Evolutionary conservation across 2,797 vertebrate species (phyloP), one percentile per base, ranked within the genome.

Genomic region (Botia almorhae): DNA sequence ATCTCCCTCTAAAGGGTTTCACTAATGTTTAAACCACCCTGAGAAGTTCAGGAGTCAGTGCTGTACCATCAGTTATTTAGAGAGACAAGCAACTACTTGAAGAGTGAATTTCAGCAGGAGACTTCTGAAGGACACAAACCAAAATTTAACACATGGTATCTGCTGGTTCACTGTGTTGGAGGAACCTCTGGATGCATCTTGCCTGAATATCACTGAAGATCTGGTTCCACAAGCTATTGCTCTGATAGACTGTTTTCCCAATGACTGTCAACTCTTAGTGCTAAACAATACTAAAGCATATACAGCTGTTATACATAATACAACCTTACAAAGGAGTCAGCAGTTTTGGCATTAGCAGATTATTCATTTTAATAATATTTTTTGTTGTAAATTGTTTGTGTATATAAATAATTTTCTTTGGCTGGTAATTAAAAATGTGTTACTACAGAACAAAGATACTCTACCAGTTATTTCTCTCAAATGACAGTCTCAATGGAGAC

Each of bases 331-430:
- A 58, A 17, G 7, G 33, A 50, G 16, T 7, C 21, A 12, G 60
- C 23, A 61, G 23, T 19, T 61, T 1, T 21, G 39, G 43, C 8
- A 61, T 23, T 2, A 16, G 53, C 51, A 46, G 2, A 6, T 60
- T 60, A 19, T 60, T 56, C 43, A 60, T 2, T 29, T 26, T 26
- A 26, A 26, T 26, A 26, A 26, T 26, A 26, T 26, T 14, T 73
- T 2, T 72, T 64, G 12, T 7, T 53, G 14, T 39, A 46, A 29
- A 76, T 43, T 43, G 8, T 69, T 3, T 33, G 33, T 33, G 65
- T 61, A 60, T 17, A 39, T 78, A 78, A 78, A 65, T 73, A 16
- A 10, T 53, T 53, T 39, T 6, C 39, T 63, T 33, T 50, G 73
- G 19, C 39, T 64, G 65, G 2, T 72, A 26, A 63, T 51, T 26